Conservation (phyloP, 2,797 vertebrate species). For the Nannoperca obscura region DNA sequence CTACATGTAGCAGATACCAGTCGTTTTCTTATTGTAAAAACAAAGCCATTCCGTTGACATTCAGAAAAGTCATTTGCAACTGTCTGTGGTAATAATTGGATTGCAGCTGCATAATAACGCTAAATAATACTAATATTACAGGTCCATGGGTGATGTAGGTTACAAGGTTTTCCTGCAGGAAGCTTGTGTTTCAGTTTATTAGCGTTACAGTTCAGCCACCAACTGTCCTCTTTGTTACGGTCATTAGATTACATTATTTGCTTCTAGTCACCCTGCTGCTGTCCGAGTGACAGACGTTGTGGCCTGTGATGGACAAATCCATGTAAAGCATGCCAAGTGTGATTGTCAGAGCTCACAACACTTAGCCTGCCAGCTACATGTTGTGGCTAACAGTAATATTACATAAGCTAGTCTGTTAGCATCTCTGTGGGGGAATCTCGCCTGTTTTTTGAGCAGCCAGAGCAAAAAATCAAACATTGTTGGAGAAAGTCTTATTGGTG, state of each 20-base stretch:
- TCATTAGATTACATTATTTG: slow-evolving; percentile 1
- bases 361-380: slow-evolving; percentile 7
- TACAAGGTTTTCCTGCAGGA: neutral
- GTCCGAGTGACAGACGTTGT: slow-evolving; percentile 12
- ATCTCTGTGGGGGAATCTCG: neutral
- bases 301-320: slow-evolving; percentile 3
- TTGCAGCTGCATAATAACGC: neutral
- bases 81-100: neutral
- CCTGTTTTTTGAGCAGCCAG: neutral
- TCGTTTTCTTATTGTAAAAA: neutral
- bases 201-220: neutral
- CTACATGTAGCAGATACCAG: neutral
- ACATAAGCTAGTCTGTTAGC: neutral
- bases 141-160: neutral
- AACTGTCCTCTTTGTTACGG: neutral
- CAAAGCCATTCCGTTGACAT: neutral
- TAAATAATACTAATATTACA: neutral
- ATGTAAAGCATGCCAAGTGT: slow-evolving; percentile 16
- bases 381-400: slow-evolving; percentile 11
- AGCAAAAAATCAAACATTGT: neutral
- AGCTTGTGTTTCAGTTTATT: neutral
- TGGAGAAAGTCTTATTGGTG: neutral
- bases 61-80: neutral
- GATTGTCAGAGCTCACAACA: neutral
- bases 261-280: slow-evolving; percentile 24